A percentile compares a stretch with the other conserved stretches of the same genome.
phyloP scores from a whole-genome alignment of 2,888 invertebrate species.

The Noctua janthe region DNA sequence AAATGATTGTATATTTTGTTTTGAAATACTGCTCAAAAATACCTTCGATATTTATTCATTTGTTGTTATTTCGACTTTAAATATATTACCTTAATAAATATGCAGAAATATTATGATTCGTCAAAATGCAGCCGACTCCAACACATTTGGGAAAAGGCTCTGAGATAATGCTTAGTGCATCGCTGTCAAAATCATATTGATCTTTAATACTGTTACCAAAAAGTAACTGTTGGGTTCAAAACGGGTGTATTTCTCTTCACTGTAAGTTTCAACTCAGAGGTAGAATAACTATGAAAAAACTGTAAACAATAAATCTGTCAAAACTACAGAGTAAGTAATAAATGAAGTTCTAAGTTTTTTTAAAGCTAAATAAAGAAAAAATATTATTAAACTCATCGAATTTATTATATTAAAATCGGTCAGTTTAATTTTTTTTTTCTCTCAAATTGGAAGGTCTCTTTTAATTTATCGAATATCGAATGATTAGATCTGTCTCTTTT shows the following conservation, averaged over 20 bases:
- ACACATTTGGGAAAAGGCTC: too few relatives aligned
- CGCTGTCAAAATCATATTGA: too few relatives aligned
- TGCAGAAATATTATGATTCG: not conserved
- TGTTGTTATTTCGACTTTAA: not conserved
- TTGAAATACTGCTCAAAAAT: constrained; percentile 24
- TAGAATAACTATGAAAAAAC: not conserved
- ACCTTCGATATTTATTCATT: constrained; percentile 16
- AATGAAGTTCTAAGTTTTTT: constrained; percentile 8
- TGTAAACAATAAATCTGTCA: not conserved
- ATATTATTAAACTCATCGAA: constrained; percentile 1
- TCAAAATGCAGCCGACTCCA: not conserved
- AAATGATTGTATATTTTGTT: constrained; percentile 44
- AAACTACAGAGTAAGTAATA: not conserved
- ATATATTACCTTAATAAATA: not conserved
- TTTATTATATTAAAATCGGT: constrained; percentile 19
- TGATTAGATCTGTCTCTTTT: constrained; percentile 30
- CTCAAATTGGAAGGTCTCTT: not conserved
- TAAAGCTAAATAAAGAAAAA: not conserved
- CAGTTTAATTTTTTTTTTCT: constrained; percentile 1
- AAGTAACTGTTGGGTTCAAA: not conserved
- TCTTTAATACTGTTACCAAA: too few relatives aligned
- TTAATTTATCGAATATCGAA: constrained; percentile 10
- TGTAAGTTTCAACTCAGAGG: not conserved
- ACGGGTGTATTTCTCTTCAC: not conserved
- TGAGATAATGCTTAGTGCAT: too few relatives aligned